Conservation (phyloP, 1,140 invertebrate species). For the Micrasema longulum region DNA sequence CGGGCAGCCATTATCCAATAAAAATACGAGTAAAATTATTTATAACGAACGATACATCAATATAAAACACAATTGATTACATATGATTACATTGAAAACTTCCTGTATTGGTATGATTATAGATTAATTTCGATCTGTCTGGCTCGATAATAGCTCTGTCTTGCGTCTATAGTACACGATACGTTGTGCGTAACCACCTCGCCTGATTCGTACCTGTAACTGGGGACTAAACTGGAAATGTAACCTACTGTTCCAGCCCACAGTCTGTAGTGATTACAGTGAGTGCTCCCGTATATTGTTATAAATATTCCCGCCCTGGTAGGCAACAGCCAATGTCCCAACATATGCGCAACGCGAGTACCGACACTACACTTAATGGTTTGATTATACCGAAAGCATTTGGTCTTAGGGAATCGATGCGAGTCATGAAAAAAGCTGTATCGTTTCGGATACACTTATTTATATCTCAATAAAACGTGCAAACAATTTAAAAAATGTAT, state of each 20-base stretch:
- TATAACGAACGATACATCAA: conserved; percentile 30
- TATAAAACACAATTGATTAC: conserved; percentile 49
- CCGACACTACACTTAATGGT: background rate
- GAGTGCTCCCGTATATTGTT: conserved; percentile 41
- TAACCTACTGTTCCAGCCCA: background rate
- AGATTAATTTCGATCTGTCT: conserved; percentile 44
- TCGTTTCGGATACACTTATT: background rate
- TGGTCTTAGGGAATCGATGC: too few relatives aligned
- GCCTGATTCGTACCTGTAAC: too few relatives aligned
- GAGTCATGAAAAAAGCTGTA: background rate
- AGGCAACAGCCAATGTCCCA: conserved; percentile 5
- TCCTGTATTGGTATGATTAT: conserved; percentile 48
- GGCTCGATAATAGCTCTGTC: conserved; percentile 9
- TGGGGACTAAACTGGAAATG: too few relatives aligned
- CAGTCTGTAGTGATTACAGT: conserved; percentile 29
- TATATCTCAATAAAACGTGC: background rate
- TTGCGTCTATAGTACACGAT: too few relatives aligned
- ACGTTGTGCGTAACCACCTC: too few relatives aligned
- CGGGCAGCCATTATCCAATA: conserved; percentile 2
- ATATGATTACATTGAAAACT: conserved; percentile 50
- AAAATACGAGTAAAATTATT: conserved; percentile 10
- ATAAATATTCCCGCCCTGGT: conserved; percentile 12
- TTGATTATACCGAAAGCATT: conserved; percentile 12
- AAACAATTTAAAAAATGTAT: background rate
- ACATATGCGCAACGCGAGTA: conserved; percentile 16